Evolutionary conservation across 2,888 invertebrate genomes (phyloP), one percentile per base, ranked within the genome.

Genomic region (Meghimatium bilineatum): DNA sequence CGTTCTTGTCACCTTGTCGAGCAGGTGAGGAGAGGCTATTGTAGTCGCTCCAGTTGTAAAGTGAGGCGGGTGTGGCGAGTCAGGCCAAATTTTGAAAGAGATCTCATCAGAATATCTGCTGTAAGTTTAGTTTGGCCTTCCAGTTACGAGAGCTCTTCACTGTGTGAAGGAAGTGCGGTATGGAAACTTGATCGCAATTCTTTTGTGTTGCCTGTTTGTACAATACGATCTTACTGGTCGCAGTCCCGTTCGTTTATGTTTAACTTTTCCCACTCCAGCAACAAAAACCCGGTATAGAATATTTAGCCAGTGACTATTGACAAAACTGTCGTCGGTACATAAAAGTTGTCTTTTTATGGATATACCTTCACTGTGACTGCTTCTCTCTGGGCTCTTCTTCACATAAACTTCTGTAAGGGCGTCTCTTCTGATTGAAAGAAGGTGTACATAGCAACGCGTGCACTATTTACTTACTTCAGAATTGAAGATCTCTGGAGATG

Each of bases 251-350:
- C 78, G 78, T 60, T 36, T 78, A 66, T 78, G 66, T 78, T 78
- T 38, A 67, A 78, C 78, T 66, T 78, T 49, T 67, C 67, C 78
- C 78, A 67, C 78, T 67, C 78, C 14, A 5, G 75, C 75, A 32
- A 17, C 52, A 10, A 76, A 17, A 29, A 29, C 38, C 29, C 67
- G 14, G 8, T 34, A 23, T 8, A 20, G 52, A 78, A 29, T 56
- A 78, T 78, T 78, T 78, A 78, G 63, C 66, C 78, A 56, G 78
- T 66, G n/a, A 67, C n/a, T 78, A 66, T 78, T 78, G 78, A 78
- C 78, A 78, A 78, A 78, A 78, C 78, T 66, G 78, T 66, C 78
- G 44, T 66, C 66, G 29, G 66, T 8, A 20, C 38, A 66, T 1
- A 44, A 38, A n/a, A 77, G 63, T 63, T 36, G 38, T 63, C 26